Percentiles rank a stretch among this genome's conserved stretches.
Conservation (phyloP, 2,888 invertebrate species). For the Andrena fulva region DNA sequence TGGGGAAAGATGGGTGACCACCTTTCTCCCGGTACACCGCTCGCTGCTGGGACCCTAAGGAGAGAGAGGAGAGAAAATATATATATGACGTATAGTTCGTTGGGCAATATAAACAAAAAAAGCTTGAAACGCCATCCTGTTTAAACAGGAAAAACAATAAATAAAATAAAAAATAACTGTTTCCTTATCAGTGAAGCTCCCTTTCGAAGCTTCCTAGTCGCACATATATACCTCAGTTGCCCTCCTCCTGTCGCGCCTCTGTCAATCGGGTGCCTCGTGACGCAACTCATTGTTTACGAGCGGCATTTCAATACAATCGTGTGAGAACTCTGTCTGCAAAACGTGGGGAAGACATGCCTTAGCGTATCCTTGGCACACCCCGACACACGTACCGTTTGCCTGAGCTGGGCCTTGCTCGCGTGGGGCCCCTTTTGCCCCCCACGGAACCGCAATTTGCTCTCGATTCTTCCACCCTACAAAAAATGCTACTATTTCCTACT, state of each 20-base stretch:
- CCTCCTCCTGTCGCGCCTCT: slow-evolving; percentile 68
- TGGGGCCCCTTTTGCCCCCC: slow-evolving; percentile 32
- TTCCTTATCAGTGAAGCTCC: neutral
- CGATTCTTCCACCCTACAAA: slow-evolving; percentile 29
- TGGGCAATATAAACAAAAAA: too few relatives aligned
- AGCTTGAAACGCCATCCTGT: too few relatives aligned
- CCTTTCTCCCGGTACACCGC: too few relatives aligned
- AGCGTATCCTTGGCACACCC: slow-evolving; percentile 79
- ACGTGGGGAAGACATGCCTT: slow-evolving; percentile 77
- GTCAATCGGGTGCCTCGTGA: slow-evolving; percentile 76
- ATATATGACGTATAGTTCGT: too few relatives aligned
- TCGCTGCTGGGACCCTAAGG: too few relatives aligned
- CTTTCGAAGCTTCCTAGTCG: slow-evolving; percentile 25
- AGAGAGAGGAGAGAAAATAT: too few relatives aligned
- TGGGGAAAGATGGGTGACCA: too few relatives aligned
- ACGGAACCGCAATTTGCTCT: slow-evolving; percentile 16
- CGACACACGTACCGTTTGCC: slow-evolving; percentile 30
- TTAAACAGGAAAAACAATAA: too few relatives aligned
- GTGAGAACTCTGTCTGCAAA: slow-evolving; percentile 72
- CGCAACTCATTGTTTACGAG: slow-evolving; percentile 82
- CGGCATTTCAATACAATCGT: slow-evolving; percentile 83
- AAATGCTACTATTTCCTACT: slow-evolving; percentile 9
- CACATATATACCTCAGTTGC: slow-evolving; percentile 43
- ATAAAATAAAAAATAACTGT: neutral
- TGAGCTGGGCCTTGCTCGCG: slow-evolving; percentile 27